Percentiles rank a stretch among this genome's conserved stretches.
Evolutionary conservation across 2,797 vertebrate species (phyloP).

Genomic region (Epinephelus coioides): DNA sequence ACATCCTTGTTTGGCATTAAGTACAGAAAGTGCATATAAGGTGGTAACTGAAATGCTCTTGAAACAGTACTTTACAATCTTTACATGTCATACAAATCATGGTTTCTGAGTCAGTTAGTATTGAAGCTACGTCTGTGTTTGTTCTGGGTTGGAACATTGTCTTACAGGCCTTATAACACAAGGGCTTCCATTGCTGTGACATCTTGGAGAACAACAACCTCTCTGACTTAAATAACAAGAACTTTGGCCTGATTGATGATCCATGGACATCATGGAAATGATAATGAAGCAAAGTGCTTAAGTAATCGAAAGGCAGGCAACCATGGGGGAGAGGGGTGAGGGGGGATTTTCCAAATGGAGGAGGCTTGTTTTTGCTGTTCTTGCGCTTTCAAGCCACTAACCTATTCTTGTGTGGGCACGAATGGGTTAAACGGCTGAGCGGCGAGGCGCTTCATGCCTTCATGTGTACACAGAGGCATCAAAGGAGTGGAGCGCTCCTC

Average conservation of each 20-base stretch:
- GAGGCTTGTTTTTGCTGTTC: constrained; percentile 57
- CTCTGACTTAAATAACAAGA: constrained; percentile 41
- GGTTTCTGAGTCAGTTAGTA: not conserved
- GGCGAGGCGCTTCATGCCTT: constrained; percentile 40
- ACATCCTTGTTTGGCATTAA: no score
- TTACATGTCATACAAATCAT: not conserved
- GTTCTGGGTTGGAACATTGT: constrained; percentile 12
- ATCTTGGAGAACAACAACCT: constrained; percentile 45
- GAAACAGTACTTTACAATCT: no score
- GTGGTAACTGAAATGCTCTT: no score
- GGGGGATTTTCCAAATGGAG: constrained; percentile 57
- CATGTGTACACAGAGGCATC: constrained; percentile 55
- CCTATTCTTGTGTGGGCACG: constrained; percentile 79
- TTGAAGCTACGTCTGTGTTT: not conserved
- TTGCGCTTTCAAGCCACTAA: constrained; percentile 33
- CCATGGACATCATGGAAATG: constrained; percentile 58
- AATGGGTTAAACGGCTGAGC: constrained; percentile 81
- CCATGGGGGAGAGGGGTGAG: not conserved
- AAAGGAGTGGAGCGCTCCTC: constrained; percentile 66
- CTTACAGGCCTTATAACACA: constrained; percentile 17
- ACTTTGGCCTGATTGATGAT: constrained; percentile 32
- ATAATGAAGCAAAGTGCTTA: constrained; percentile 22
- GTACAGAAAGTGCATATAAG: no score
- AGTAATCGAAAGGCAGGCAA: constrained; percentile 22
- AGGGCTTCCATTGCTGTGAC: constrained; percentile 19